Percentiles rank a stretch among this genome's conserved stretches.
phyloP scores from a whole-genome alignment of 2,113 vertebrate species.

The Vombatus ursinus region DNA sequence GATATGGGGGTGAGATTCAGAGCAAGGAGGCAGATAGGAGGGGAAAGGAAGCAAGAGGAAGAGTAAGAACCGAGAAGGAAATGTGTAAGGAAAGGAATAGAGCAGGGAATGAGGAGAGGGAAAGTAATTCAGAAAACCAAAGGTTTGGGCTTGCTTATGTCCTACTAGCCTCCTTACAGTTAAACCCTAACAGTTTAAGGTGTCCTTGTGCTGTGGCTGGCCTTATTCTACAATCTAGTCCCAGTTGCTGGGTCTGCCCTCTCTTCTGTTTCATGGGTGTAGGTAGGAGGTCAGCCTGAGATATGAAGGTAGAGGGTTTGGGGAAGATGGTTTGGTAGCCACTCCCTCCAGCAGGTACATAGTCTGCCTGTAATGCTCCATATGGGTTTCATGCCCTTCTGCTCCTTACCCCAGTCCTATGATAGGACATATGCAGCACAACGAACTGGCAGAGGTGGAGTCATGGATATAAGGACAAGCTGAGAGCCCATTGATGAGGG shows the following conservation, averaged over 20 bases:
- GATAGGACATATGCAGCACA: not conserved
- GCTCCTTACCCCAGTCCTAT: not conserved
- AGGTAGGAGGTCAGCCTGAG: not conserved
- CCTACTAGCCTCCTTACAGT: fast-evolving
- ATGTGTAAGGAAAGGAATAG: not conserved
- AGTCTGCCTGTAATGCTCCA: not conserved
- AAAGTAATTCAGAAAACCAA: not conserved
- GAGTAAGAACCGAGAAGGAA: not conserved
- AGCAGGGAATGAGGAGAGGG: not conserved
- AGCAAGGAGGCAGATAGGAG: not conserved
- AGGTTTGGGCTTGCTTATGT: no score
- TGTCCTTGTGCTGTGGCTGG: not conserved
- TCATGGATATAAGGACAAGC: not conserved
- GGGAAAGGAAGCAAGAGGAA: not conserved
- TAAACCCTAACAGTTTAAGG: not conserved
- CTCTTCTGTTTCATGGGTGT: not conserved
- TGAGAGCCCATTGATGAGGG: not conserved
- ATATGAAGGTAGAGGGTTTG: not conserved
- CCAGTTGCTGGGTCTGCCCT: not conserved
- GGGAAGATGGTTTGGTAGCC: no score
- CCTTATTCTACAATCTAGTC: not conserved
- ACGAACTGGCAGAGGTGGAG: not conserved
- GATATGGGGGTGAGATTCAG: not conserved
- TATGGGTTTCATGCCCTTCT: not conserved
- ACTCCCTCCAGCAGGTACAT: not conserved